These are phyloP conservation scores for Drosophila sp. DNA, from an alignment of 1,140 invertebrate species.

Conservation along the genomic window DNA sequence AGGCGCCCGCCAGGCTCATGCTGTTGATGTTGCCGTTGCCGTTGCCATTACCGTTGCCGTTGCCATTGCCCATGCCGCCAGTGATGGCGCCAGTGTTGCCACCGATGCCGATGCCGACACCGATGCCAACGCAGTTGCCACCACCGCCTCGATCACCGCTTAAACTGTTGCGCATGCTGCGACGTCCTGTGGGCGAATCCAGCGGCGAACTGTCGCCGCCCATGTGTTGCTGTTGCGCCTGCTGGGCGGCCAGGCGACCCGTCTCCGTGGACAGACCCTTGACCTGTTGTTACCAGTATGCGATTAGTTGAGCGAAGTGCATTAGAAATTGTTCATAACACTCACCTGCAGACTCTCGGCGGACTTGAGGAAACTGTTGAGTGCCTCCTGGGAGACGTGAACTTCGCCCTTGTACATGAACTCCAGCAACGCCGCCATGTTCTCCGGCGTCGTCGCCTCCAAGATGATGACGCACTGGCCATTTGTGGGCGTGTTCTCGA, in stretches of 20 bases:
- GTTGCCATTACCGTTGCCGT: constrained; percentile 14
- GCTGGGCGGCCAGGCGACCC: constrained; percentile 89
- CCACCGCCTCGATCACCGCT: constrained; percentile 52
- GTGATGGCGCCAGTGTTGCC: constrained; percentile 8
- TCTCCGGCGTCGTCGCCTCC: constrained; percentile 93
- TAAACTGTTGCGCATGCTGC: constrained; percentile 83
- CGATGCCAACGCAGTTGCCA: too few relatives aligned
- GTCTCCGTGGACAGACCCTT: constrained; percentile 92
- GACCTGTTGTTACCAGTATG: constrained; percentile 86
- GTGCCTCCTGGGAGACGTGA: constrained; percentile 94
- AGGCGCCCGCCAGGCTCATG: constrained; percentile 59
- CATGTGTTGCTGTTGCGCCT: constrained; percentile 86
- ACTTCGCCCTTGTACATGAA: constrained; percentile 98
- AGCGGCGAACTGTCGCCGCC: constrained; percentile 74
- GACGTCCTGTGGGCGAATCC: constrained; percentile 77
- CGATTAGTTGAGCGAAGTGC: neutral
- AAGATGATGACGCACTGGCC: constrained; percentile 93
- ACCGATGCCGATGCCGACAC: constrained; percentile 4
- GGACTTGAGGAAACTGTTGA: constrained; percentile 95
- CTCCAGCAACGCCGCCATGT: constrained; percentile 95
- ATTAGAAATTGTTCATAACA: too few relatives aligned
- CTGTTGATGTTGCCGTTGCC: constrained; percentile 61
- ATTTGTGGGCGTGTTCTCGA: constrained; percentile 94
- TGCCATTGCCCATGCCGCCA: constrained; percentile 19
- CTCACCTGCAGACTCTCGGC: constrained; percentile 94